These are phyloP conservation scores for Muscidifurax raptorellus DNA, from an alignment of 1,140 invertebrate genomes.

Conservation along the genomic window DNA sequence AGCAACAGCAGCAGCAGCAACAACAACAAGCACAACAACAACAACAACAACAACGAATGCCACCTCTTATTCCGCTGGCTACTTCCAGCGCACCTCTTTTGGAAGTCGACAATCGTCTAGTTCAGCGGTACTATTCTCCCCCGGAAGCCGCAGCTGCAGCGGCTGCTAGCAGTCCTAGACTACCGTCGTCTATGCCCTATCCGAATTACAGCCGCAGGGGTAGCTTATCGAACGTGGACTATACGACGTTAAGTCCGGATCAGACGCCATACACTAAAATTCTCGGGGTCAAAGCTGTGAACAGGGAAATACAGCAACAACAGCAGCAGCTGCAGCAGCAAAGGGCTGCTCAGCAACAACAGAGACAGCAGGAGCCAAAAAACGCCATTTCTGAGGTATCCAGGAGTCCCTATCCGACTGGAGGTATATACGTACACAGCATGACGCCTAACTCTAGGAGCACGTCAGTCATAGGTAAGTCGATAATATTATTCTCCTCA, in stretches of 20 bases:
- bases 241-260: not conserved
- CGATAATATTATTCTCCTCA: not conserved
- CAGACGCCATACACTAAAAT: not conserved
- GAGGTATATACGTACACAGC: not conserved
- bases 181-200: not conserved
- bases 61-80: not conserved
- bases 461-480: not conserved
- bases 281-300: not conserved
- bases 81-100: not conserved
- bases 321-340: slow-evolving; percentile 14
- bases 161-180: not conserved
- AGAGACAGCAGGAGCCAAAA: not conserved
- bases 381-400: not conserved
- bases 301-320: not conserved
- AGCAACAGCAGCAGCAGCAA: not conserved
- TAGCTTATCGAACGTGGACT: not conserved
- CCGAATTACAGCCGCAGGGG: not conserved
- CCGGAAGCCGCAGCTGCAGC: not conserved
- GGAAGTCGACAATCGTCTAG: slow-evolving; percentile 5
- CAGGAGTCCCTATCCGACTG: not conserved
- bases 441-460: not conserved
- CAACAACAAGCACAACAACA: not conserved
- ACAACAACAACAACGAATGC: not conserved
- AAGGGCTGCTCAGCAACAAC: slow-evolving; percentile 5
- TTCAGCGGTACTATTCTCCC: not conserved